A percentile compares a stretch with the other conserved stretches of the same genome.
phyloP scores from a whole-genome alignment of 2,113 vertebrate genomes.

The Pelusios castaneus region DNA sequence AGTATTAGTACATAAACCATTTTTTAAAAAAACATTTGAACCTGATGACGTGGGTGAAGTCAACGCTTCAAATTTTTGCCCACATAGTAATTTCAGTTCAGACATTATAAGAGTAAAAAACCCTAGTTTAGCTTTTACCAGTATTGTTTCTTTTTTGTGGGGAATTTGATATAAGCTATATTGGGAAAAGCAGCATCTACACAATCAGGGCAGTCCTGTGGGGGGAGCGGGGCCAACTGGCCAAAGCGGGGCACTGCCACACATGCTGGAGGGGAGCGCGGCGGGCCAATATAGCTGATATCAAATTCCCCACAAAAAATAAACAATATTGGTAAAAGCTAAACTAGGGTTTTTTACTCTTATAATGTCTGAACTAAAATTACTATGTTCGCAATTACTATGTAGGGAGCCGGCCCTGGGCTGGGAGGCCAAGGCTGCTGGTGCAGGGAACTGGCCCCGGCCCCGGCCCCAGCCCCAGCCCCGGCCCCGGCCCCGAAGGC shows the following conservation, averaged over 20 bases:
- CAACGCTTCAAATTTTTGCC: accelerated
- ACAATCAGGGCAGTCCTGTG: too few relatives aligned
- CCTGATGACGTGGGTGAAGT: background rate
- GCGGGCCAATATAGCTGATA: background rate
- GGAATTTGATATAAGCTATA: background rate
- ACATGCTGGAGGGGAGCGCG: too few relatives aligned
- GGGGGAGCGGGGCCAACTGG: too few relatives aligned
- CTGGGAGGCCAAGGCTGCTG: too few relatives aligned
- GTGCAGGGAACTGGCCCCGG: too few relatives aligned
- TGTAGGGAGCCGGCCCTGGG: too few relatives aligned
- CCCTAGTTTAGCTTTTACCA: background rate
- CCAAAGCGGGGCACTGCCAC: too few relatives aligned
- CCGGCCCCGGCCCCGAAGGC: too few relatives aligned
- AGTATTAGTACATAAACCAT: accelerated
- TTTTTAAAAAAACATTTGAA: background rate
- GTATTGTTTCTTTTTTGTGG: background rate
- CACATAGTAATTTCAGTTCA: background rate
- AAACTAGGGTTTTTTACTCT: background rate
- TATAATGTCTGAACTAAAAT: background rate
- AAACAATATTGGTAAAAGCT: background rate
- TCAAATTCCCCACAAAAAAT: background rate
- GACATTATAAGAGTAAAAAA: background rate
- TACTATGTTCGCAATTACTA: too few relatives aligned
- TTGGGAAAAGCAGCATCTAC: background rate
- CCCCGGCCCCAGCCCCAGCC: too few relatives aligned